Conservation (phyloP, 2,113 vertebrate genomes). For the Anolis sagrei region DNA sequence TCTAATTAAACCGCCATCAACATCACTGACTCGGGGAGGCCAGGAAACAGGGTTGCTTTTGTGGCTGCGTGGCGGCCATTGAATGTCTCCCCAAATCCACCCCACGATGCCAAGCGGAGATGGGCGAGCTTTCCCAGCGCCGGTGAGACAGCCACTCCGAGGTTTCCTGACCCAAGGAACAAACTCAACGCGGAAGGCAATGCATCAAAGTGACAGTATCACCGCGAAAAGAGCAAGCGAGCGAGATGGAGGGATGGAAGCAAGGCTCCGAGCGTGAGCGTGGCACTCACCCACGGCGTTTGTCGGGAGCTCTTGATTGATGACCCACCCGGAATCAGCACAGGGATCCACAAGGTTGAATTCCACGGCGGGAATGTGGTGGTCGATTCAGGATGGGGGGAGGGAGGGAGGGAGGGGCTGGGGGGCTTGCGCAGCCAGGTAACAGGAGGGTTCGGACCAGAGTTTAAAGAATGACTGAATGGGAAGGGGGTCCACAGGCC, state of each 20-base stretch:
- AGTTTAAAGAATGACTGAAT: not conserved
- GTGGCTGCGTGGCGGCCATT: constrained; percentile 26
- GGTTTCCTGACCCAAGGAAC: constrained; percentile 70
- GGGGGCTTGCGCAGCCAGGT: not conserved
- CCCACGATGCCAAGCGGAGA: constrained; percentile 57
- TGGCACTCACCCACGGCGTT: constrained; percentile 9
- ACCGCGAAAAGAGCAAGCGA: constrained; percentile 2
- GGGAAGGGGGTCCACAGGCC: not conserved
- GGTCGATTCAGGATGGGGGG: not conserved
- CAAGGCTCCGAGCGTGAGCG: not conserved
- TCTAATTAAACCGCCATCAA: constrained; percentile 66
- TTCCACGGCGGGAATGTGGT: not conserved
- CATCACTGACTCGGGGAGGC: constrained; percentile 66
- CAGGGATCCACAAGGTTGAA: constrained; percentile 15
- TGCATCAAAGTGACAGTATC: constrained; percentile 76
- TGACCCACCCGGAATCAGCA: constrained; percentile 29
- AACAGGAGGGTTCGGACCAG: not conserved
- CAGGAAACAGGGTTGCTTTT: constrained; percentile 43
- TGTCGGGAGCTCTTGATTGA: constrained; percentile 3
- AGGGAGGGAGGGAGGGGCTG: not conserved
- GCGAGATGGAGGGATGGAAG: not conserved
- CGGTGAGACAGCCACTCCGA: constrained; percentile 65
- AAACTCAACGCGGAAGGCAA: constrained; percentile 71
- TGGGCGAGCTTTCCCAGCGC: constrained; percentile 67
- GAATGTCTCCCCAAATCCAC: constrained; percentile 38